These are phyloP conservation scores for Brachyrhaphis roseni DNA, from an alignment of 2,797 vertebrate species.

Conservation along the genomic window DNA sequence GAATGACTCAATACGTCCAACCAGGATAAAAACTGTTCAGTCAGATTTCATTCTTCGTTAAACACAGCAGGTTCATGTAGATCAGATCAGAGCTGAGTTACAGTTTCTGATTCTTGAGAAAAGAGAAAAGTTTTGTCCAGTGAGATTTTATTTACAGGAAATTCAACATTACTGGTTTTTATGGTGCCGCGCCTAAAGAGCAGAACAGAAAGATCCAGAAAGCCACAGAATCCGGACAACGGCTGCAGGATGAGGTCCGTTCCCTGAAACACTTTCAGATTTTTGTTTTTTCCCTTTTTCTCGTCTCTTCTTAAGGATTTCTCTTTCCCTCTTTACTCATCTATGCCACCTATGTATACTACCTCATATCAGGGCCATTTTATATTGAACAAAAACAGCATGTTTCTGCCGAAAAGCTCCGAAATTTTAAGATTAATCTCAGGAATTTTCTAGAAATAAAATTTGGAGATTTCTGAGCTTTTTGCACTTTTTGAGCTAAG, in stretches of 20 bases:
- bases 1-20: not conserved
- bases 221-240: not conserved
- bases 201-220: not conserved
- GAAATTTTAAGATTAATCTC: too few species aligned
- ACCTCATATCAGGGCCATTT: too few species aligned
- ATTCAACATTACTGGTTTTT: slow-evolving; percentile 46
- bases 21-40: not conserved
- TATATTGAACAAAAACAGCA: too few species aligned
- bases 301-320: not conserved
- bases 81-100: not conserved
- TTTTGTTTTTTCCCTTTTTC: not conserved
- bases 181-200: slow-evolving; percentile 12
- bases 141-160: slow-evolving; percentile 15
- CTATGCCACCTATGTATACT: too few species aligned
- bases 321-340: not conserved
- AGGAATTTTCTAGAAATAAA: too few species aligned
- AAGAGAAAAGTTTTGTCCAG: not conserved
- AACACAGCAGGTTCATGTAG: not conserved
- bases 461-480: too few species aligned
- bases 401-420: too few species aligned
- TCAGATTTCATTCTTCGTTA: not conserved
- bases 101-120: not conserved
- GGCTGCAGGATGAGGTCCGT: slow-evolving; percentile 51
- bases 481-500: too few species aligned
- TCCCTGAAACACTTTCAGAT: not conserved